Evolutionary conservation across 1,140 invertebrate genomes (phyloP).

Genomic region (Drosophila subobscura): DNA sequence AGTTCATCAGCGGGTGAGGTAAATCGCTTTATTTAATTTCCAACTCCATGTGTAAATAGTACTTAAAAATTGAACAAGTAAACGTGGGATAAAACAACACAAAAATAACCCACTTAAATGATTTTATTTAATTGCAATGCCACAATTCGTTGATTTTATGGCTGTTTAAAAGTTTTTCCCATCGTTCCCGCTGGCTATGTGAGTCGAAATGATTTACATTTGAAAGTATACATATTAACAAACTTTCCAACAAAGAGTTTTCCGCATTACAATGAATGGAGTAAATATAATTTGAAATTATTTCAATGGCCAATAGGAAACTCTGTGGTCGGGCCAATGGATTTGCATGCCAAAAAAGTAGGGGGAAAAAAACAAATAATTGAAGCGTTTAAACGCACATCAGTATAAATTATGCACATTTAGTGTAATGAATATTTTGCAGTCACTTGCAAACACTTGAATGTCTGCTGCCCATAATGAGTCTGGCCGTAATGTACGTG

Average conservation of each 20-base stretch:
- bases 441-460: constrained; percentile 7
- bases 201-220: constrained; percentile 34
- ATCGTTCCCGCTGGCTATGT: constrained; percentile 15
- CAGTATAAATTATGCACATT: constrained; percentile 54
- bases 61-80: constrained; percentile 7
- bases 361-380: constrained; percentile 28
- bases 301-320: constrained; percentile 13
- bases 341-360: not conserved
- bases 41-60: not conserved
- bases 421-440: constrained; percentile 31
- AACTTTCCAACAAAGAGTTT: constrained; percentile 1
- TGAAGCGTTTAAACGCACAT: constrained; percentile 55
- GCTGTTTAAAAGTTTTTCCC: not conserved
- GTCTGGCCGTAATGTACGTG: not conserved
- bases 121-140: constrained; percentile 18
- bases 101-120: not conserved
- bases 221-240: constrained; percentile 33
- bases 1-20: constrained; percentile 29
- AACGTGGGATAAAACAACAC: not conserved
- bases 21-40: constrained; percentile 20
- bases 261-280: constrained; percentile 11
- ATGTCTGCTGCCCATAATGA: not conserved
- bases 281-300: constrained; percentile 28
- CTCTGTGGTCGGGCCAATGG: constrained; percentile 5
- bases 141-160: constrained; percentile 30